Conservation (phyloP, 2,797 vertebrate species). For the Tokudaia tokunoshimensis region DNA sequence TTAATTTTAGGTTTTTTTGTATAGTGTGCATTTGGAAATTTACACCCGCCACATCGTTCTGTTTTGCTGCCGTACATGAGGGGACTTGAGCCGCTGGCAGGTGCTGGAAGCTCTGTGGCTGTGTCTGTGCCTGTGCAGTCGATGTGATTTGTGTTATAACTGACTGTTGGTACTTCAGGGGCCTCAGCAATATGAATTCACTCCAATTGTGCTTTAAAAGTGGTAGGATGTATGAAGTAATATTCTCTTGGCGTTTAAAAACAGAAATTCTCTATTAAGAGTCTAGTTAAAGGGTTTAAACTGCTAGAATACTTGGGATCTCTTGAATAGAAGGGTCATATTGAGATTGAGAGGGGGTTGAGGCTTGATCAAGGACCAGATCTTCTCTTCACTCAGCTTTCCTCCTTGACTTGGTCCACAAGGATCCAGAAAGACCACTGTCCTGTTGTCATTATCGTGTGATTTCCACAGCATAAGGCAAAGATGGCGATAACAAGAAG, state of each 20-base stretch:
- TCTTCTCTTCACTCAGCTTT: background rate
- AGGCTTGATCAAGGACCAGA: background rate
- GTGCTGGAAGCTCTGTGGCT: background rate
- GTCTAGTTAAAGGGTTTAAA: background rate
- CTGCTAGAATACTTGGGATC: background rate
- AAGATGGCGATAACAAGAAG: background rate
- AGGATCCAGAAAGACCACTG: background rate
- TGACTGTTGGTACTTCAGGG: background rate
- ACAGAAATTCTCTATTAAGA: background rate
- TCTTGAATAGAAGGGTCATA: background rate
- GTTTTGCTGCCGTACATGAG: background rate
- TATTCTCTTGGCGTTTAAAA: constrained; percentile 46
- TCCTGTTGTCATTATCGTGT: background rate
- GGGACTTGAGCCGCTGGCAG: background rate
- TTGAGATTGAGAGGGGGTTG: background rate
- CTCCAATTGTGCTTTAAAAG: background rate
- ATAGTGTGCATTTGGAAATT: background rate
- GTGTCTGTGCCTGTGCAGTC: background rate
- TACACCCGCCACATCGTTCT: background rate
- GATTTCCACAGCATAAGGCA: background rate
- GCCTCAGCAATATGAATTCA: background rate
- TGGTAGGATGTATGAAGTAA: background rate
- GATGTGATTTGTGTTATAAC: background rate
- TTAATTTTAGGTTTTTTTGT: background rate
- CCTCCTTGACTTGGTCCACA: background rate